Percentiles rank a stretch among this genome's conserved stretches.
Evolutionary conservation across 2,888 invertebrate species (phyloP).

Genomic region (Cephus pygmeus): DNA sequence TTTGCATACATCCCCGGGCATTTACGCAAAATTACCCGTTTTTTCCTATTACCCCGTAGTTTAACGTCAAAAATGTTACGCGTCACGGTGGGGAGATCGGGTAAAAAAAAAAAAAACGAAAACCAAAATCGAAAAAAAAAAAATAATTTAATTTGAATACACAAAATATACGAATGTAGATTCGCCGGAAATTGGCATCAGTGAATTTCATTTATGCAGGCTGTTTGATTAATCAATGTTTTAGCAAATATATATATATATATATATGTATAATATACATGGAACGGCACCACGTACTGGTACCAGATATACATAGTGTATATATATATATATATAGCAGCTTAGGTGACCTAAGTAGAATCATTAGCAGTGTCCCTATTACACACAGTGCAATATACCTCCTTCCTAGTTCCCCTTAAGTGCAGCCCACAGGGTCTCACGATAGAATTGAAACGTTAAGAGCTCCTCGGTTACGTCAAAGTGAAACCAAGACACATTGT

Average conservation of each 20-base stretch:
- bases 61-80: background rate
- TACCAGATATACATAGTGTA: background rate
- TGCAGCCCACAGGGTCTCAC: slow-evolving; percentile 12
- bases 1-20: background rate
- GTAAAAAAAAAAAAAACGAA: too few relatives aligned
- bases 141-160: background rate
- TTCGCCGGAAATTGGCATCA: background rate
- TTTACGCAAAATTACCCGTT: background rate
- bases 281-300: background rate
- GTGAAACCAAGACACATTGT: slow-evolving; percentile 33
- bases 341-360: background rate
- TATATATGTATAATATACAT: background rate
- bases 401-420: background rate
- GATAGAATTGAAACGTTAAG: slow-evolving; percentile 18
- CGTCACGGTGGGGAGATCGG: background rate
- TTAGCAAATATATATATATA: too few relatives aligned
- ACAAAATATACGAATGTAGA: background rate
- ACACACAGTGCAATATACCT: background rate
- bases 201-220: background rate
- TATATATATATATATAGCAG: background rate
- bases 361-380: background rate
- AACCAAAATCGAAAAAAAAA: too few relatives aligned
- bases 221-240: background rate
- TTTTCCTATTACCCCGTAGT: background rate
- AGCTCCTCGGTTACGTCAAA: slow-evolving; percentile 33